These are phyloP conservation scores for Atractosteus spatula DNA, from an alignment of 2,113 vertebrate species.

Conservation along the genomic window DNA sequence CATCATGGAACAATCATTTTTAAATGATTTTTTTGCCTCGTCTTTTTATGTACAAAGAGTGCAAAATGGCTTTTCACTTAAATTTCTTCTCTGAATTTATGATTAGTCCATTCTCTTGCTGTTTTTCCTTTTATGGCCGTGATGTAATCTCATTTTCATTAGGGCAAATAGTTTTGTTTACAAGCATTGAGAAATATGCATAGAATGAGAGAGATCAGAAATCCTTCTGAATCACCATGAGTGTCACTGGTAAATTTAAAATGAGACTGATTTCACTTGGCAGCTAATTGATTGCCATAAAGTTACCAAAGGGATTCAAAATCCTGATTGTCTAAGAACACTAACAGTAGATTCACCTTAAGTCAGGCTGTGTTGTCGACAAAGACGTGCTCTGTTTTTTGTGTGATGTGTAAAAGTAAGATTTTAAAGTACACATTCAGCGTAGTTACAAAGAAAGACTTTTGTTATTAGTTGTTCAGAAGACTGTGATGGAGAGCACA, in stretches of 20 bases:
- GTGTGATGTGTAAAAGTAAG: background rate
- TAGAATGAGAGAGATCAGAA: too few species aligned
- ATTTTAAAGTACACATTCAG: background rate
- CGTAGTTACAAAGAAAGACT: background rate
- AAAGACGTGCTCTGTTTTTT: background rate
- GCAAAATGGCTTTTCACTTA: too few species aligned
- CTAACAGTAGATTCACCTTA: background rate
- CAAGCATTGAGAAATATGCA: too few species aligned
- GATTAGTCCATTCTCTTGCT: too few species aligned
- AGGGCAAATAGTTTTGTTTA: too few species aligned
- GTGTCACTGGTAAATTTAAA: background rate
- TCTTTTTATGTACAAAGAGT: too few species aligned
- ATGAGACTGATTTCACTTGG: background rate
- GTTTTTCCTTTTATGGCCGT: too few species aligned
- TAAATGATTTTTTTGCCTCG: too few species aligned
- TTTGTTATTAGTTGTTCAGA: background rate
- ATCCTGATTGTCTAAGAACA: background rate
- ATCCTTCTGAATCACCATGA: too few species aligned
- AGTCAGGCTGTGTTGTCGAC: background rate
- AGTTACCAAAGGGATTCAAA: background rate
- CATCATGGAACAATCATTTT: too few species aligned
- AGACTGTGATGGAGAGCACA: constrained; percentile 23
- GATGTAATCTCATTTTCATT: too few species aligned
- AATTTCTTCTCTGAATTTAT: too few species aligned
- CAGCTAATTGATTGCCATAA: background rate